Percentiles rank a stretch among this genome's conserved stretches.
Conservation (phyloP, 2,888 invertebrate species). For the Mantis religiosa region DNA sequence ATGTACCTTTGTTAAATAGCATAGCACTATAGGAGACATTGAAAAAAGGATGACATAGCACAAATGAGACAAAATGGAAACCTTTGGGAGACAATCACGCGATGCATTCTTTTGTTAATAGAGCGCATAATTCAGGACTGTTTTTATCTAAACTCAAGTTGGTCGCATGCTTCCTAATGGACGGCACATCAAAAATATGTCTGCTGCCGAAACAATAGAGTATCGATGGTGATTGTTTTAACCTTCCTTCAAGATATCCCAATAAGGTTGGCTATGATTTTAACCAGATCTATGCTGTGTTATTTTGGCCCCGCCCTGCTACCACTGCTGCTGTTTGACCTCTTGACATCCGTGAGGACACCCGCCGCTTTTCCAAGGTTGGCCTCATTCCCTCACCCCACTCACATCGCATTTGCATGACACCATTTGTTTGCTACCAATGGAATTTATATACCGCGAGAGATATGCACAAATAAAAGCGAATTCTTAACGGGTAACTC, state of each 20-base stretch:
- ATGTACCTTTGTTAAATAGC: no score
- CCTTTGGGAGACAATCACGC: no score
- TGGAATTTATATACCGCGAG: neutral
- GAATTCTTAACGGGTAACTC: neutral
- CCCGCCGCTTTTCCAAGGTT: neutral
- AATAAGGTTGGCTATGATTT: neutral
- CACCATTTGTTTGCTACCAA: neutral
- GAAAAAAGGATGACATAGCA: no score
- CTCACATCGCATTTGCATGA: neutral
- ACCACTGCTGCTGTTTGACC: neutral
- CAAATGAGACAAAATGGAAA: no score
- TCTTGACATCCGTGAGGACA: neutral
- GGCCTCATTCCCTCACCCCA: neutral
- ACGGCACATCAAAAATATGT: neutral
- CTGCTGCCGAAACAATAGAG: neutral
- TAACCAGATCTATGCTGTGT: neutral
- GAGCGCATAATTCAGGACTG: no score
- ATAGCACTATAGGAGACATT: no score
- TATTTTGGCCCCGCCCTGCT: neutral
- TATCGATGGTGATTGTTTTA: neutral
- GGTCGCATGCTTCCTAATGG: no score
- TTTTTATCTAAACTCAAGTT: no score
- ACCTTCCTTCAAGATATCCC: neutral
- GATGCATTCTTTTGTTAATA: no score
- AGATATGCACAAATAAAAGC: neutral